Conservation (phyloP, 2,113 vertebrate species). For the Holacanthus passer region DNA sequence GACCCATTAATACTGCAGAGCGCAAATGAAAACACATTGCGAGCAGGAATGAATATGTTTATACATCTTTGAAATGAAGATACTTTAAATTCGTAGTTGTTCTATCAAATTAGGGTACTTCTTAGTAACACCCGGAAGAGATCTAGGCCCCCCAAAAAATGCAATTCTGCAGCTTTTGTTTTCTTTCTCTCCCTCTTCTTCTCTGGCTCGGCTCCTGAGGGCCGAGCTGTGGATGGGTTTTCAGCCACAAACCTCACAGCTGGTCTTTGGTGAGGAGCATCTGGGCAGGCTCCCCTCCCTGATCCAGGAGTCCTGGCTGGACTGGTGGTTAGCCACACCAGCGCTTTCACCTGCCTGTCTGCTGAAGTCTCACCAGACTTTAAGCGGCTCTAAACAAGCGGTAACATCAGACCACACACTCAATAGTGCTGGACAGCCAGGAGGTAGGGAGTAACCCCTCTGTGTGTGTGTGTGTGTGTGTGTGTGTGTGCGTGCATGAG, state of each 20-base stretch:
- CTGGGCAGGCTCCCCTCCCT: conserved; percentile 54
- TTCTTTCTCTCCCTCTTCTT: conserved; percentile 30
- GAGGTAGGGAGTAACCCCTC: conserved; percentile 50
- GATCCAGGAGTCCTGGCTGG: conserved; percentile 56
- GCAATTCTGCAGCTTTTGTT: conserved; percentile 52
- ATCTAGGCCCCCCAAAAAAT: not conserved
- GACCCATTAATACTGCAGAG: not conserved
- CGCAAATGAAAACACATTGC: conserved; percentile 1
- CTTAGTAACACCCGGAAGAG: conserved; percentile 36
- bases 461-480: conserved; percentile 25
- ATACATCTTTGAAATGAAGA: not conserved
- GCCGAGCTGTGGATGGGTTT: conserved; percentile 49
- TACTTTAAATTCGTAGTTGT: not conserved
- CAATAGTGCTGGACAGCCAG: conserved; percentile 50
- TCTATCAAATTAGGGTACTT: not conserved
- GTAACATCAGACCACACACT: conserved; percentile 68
- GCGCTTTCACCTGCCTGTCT: conserved; percentile 67
- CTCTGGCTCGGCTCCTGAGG: conserved; percentile 41
- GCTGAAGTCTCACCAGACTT: conserved; percentile 47
- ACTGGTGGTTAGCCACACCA: conserved; percentile 70
- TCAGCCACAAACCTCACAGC: conserved; percentile 72
- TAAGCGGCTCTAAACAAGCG: conserved; percentile 56
- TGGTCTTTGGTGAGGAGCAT: conserved; percentile 60
- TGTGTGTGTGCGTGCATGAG: conserved; percentile 11
- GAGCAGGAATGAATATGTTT: not conserved